Conservation (phyloP, 2,113 vertebrate genomes). For the Phasianus colchicus region DNA sequence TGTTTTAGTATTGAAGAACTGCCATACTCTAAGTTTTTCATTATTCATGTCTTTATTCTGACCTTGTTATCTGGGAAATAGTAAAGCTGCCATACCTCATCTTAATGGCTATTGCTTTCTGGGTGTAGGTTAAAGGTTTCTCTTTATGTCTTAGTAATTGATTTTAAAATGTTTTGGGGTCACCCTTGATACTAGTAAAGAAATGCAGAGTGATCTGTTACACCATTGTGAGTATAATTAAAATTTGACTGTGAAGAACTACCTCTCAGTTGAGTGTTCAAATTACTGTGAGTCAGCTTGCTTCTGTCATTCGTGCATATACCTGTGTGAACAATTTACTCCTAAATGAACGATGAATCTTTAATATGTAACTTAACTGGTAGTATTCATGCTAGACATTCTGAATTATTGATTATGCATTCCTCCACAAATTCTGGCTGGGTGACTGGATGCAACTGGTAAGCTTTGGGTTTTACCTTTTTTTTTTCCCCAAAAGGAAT, state of each 20-base stretch:
- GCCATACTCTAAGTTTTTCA: neutral
- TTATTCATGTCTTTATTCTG: neutral
- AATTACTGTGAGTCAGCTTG: neutral
- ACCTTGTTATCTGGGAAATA: neutral
- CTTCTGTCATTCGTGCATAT: neutral
- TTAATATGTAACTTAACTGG: neutral
- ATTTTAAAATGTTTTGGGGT: neutral
- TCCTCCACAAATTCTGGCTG: neutral
- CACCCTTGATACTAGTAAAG: neutral
- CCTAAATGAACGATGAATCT: neutral
- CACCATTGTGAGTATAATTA: neutral
- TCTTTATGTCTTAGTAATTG: neutral
- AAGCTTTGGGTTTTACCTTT: neutral
- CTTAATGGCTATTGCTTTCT: neutral
- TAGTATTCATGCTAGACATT: neutral
- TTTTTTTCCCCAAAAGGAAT: neutral
- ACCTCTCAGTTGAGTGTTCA: neutral
- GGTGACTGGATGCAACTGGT: neutral
- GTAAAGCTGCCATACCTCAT: neutral
- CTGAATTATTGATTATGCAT: rapidly evolving
- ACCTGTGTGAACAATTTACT: neutral
- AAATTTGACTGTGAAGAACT: neutral
- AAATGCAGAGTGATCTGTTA: neutral
- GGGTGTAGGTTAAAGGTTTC: neutral
- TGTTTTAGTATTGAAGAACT: neutral